Conservation (phyloP, 2,888 invertebrate genomes). For the Andrena trimmerana region DNA sequence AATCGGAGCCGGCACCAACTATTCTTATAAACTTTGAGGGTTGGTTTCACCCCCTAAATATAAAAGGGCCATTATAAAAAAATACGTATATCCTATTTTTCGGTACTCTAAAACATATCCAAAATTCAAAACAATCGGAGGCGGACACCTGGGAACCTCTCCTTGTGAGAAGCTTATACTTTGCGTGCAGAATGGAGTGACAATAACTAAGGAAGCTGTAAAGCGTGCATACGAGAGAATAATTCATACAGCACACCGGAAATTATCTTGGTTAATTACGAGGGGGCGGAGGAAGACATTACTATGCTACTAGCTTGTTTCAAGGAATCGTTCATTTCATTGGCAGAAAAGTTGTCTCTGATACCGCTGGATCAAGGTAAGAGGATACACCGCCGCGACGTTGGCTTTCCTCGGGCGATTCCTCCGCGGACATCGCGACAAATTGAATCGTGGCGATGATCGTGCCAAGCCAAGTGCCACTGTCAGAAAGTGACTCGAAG, state of each 20-base stretch:
- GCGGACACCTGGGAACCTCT: too few relatives aligned
- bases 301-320: neutral
- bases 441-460: constrained; percentile 60
- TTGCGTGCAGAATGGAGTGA: neutral
- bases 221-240: neutral
- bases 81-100: too few relatives aligned
- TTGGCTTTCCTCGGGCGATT: constrained; percentile 15
- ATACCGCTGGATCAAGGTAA: neutral
- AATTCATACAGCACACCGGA: neutral
- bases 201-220: neutral
- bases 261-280: neutral
- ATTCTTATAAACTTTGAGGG: too few relatives aligned
- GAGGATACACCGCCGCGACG: neutral
- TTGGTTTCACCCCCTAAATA: too few relatives aligned
- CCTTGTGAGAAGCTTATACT: too few relatives aligned
- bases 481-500: constrained; percentile 61
- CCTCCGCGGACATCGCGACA: constrained; percentile 36
- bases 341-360: neutral
- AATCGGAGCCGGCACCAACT: too few relatives aligned
- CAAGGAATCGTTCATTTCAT: neutral
- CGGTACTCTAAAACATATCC: too few relatives aligned
- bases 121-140: too few relatives aligned
- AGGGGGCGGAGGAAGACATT: neutral
- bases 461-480: constrained; percentile 46
- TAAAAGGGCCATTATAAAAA: too few relatives aligned